phyloP scores from a whole-genome alignment of 2,888 invertebrate species.

The Sinohyriopsis cumingii region DNA sequence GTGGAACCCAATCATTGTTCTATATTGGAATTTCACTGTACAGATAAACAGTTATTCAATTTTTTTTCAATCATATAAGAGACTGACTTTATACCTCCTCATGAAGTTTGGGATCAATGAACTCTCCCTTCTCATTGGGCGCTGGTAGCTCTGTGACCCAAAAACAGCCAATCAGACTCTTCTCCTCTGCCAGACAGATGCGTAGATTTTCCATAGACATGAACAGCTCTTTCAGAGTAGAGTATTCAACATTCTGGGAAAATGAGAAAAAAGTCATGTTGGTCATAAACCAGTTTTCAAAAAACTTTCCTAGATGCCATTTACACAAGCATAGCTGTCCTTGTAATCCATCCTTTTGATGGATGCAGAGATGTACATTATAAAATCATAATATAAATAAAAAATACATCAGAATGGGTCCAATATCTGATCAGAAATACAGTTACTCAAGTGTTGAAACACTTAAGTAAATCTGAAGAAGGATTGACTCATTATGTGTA shows the following conservation, averaged over 20 bases:
- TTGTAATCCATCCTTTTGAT: no score
- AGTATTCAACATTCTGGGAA: slow-evolving; percentile 64
- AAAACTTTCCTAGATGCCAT: background rate
- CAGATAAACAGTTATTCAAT: background rate
- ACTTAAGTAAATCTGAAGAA: no score
- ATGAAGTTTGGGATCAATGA: slow-evolving; percentile 51
- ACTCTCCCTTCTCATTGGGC: slow-evolving; percentile 53
- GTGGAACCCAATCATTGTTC: no score
- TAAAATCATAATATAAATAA: no score
- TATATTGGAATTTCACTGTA: background rate
- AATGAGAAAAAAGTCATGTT: slow-evolving; percentile 1
- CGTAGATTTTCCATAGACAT: slow-evolving; percentile 57
- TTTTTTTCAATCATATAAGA: background rate
- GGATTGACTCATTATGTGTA: no score
- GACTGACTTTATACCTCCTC: slow-evolving; percentile 47
- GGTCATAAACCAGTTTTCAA: background rate
- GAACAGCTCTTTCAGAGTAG: slow-evolving; percentile 60
- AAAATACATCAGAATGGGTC: no score
- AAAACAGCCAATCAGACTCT: slow-evolving; percentile 55
- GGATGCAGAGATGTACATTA: no score
- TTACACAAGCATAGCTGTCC: no score
- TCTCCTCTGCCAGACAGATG: slow-evolving; percentile 59
- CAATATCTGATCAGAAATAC: no score
- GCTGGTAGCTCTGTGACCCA: slow-evolving; percentile 64
- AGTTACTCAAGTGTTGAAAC: no score